Evolutionary conservation across 2,113 vertebrate species (phyloP), one percentile per base, ranked within the genome.

Genomic region (Tupaia chinensis): DNA sequence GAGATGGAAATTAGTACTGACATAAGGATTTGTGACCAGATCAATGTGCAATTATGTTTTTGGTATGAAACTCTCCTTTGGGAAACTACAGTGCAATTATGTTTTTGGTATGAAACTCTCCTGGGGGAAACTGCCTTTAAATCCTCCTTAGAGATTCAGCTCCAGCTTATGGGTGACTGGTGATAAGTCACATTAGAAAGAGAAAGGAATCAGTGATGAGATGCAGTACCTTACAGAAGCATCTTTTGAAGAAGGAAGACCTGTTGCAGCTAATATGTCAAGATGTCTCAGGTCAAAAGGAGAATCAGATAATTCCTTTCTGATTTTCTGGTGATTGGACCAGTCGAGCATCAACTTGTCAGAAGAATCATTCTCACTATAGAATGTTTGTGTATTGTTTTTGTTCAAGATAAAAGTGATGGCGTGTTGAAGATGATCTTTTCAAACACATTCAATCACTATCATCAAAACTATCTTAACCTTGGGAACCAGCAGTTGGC

Each of bases 81-180:
- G 19, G 89, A 97, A 95, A 76, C 53, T 85, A n/a, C n/a, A n/a
- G 72, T 93, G 79, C 87, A 95, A 95, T 96, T 97, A 91, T 94
- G 74, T 77, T 87, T 96, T 76, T 70, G 61, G 82, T 80, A 96
- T 72, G 79, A 82, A 76, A 91, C 76, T 91, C 86, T 94, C 88
- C 80, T n/a, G 74, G 56, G 91, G 19, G 89, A 97, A 95, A 76
- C 53, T 85, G 15, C 82, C 83, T 76, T 73, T 20, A 96, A 95
- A 66, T 81, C 15, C 53, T 96, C 94, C 86, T 88, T 83, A 80
- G 79, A 94, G 86, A 87, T 22, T 92, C 34, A 53, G 19, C 27
- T 88, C 10, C 25, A 17, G 16, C 6, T 77, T n/a, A 60, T 32
- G 61, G 68, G 74, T 94, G 61, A 89, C 23, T 87, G 63, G 25